phyloP scores from a whole-genome alignment of 2,113 vertebrate species.

The Notarius quadriscutis region DNA sequence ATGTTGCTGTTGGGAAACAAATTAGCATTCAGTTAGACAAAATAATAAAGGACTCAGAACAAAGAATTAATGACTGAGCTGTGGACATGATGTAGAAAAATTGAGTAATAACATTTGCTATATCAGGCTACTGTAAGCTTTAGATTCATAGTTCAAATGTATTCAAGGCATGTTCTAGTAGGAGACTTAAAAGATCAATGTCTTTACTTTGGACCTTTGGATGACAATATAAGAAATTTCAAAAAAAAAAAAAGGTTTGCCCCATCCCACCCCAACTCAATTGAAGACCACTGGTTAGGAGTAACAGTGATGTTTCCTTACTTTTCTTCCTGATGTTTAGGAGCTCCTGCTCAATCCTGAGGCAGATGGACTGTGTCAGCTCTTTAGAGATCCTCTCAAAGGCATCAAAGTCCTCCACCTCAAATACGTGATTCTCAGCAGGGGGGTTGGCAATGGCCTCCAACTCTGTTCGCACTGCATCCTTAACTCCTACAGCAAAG shows the following conservation, averaged over 20 bases:
- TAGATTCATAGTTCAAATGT: slow-evolving; percentile 21
- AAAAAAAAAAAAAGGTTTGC: neutral
- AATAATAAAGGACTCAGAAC: neutral
- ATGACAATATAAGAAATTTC: slow-evolving; percentile 20
- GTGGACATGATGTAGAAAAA: slow-evolving; percentile 42
- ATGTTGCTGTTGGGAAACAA: neutral
- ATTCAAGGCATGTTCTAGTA: slow-evolving; percentile 36
- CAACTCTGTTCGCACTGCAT: slow-evolving; percentile 90
- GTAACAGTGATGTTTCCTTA: slow-evolving; percentile 74
- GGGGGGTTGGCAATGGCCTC: slow-evolving; percentile 94
- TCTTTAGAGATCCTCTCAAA: slow-evolving; percentile 98
- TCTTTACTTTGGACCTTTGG: slow-evolving; percentile 17
- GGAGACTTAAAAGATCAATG: slow-evolving; percentile 45
- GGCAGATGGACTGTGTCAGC: slow-evolving; percentile 93
- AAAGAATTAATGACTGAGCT: slow-evolving; percentile 16
- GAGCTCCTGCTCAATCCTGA: slow-evolving; percentile 95
- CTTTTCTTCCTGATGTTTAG: slow-evolving; percentile 91
- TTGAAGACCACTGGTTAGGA: neutral
- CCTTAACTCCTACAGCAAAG: slow-evolving; percentile 97
- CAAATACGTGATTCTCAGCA: slow-evolving; percentile 88
- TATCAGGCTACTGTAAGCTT: slow-evolving; percentile 29
- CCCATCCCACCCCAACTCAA: neutral
- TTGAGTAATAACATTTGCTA: slow-evolving; percentile 36
- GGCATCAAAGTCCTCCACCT: slow-evolving; percentile 98
- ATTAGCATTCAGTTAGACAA: neutral